phyloP scores from a whole-genome alignment of 2,888 invertebrate species.

The Morpho deidamia region DNA sequence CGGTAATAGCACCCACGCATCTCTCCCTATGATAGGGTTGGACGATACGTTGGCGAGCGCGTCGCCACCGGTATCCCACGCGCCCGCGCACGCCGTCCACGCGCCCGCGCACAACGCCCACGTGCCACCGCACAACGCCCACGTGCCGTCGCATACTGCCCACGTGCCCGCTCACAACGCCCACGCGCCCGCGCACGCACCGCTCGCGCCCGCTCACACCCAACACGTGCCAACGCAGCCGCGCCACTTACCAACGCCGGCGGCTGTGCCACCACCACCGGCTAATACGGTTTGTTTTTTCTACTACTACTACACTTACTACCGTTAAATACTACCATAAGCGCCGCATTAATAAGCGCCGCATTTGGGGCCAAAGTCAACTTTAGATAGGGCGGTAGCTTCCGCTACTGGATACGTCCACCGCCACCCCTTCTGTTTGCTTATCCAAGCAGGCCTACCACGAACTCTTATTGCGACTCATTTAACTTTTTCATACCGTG shows the following conservation, averaged over 20 bases:
- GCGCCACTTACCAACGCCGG: conserved; percentile 12
- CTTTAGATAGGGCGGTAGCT: too few relatives aligned
- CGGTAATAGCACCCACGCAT: conserved; percentile 84
- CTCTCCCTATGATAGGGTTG: conserved; percentile 85
- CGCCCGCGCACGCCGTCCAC: conserved; percentile 19
- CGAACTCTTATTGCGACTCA: too few relatives aligned
- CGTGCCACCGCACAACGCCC: conserved; percentile 22
- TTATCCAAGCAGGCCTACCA: too few relatives aligned
- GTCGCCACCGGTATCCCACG: conserved; percentile 25
- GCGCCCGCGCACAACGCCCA: conserved; percentile 27
- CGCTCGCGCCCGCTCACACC: conserved; percentile 13
- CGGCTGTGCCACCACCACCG: conserved; percentile 8
- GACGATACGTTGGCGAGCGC: conserved; percentile 55
- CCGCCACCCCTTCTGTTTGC: too few relatives aligned
- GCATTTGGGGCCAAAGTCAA: too few relatives aligned
- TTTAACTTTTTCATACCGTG: too few relatives aligned
- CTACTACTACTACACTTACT: too few relatives aligned
- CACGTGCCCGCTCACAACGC: conserved; percentile 12
- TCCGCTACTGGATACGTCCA: too few relatives aligned
- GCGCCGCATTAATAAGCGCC: too few relatives aligned
- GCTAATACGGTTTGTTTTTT: conserved; percentile 13
- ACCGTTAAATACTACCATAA: too few relatives aligned
- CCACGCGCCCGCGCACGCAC: conserved; percentile 14
- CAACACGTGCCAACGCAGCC: conserved; percentile 13
- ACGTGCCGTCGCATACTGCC: conserved; percentile 12